Base-by-base conservation (phyloP, 2,113 vertebrate genomes). In the Okapia johnstoni region DNA sequence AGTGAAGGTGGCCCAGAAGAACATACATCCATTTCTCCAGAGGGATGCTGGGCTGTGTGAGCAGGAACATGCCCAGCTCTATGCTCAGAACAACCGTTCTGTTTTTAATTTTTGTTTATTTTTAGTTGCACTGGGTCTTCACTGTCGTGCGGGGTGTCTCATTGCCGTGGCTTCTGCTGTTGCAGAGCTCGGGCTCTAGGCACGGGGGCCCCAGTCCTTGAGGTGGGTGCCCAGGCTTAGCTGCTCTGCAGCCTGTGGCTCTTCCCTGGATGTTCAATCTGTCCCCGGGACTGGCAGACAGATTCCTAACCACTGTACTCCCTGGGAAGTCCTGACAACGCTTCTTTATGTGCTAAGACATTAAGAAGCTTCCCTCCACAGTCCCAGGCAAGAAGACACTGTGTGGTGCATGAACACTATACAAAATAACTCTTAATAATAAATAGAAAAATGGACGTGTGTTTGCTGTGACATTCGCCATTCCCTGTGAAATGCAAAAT, bases 211-310 rank as follows among this genome's bases (percentile, higher is more conserved):
- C 1, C 1, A 5, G 61, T 2, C 8, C 1, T 17, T n/a, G 33
- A 10, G 33, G 2, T 1, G 4, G 33, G 2, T 1, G 4, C 8
- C 0, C 8, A 10, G 63, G 63, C 63, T 66, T 9, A 10, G 33
- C 1, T 66, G 16, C 33, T 17, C 61, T 63, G 61, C 30, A 8
- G 63, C 63, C 10, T 1, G n/a, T 36, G 8, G 33, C 9, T 2
- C 63, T 66, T 66, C 63, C 63, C 33, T 6, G n/a, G n/a, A 6
- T 10, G 5, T 23, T 73, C 66, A 36, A 25, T 40, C 19, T 40
- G 19, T 40, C 36, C n/a, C 36, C 5, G 11, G 36, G 36, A 73
- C 36, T 73, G 36, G 19, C 36, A 70, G n/a, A 23, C n/a, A 70
- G 66, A 40, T 40, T 40, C 66, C 66, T 73, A 40, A 73, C n/a